phyloP scores from a whole-genome alignment of 2,888 invertebrate species.

The Idaea straminata region DNA sequence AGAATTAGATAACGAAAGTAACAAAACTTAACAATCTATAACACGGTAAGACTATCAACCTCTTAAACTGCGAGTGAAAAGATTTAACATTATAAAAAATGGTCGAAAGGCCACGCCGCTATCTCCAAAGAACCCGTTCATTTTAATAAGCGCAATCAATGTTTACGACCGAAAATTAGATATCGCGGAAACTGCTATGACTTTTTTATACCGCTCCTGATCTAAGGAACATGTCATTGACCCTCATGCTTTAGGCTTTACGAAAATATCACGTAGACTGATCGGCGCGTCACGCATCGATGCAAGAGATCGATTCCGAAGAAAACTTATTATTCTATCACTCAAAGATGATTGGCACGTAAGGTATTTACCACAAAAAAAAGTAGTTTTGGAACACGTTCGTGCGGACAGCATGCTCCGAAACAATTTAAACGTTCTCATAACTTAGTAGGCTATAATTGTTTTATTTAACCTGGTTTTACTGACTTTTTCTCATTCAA shows the following conservation, averaged over 20 bases:
- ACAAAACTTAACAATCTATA: constrained; percentile 6
- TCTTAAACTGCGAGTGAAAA: constrained; percentile 23
- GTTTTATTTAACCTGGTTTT: constrained; percentile 18
- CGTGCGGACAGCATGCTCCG: constrained; percentile 20
- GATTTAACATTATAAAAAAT: constrained; percentile 22
- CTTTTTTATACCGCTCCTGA: constrained; percentile 61
- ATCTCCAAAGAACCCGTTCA: constrained; percentile 30
- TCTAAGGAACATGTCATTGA: constrained; percentile 62
- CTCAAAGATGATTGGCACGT: constrained; percentile 35
- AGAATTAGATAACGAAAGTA: constrained; percentile 22
- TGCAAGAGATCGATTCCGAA: constrained; percentile 18
- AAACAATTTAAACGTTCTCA: constrained; percentile 12
- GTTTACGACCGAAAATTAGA: constrained; percentile 67
- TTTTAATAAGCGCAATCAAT: constrained; percentile 58
- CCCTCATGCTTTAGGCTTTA: constrained; percentile 49
- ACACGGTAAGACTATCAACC: constrained; percentile 6
- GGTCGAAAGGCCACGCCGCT: constrained; percentile 27
- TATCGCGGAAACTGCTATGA: constrained; percentile 53
- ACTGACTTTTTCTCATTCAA: constrained; percentile 19
- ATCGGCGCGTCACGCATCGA: constrained; percentile 56
- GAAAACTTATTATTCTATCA: constrained; percentile 39
- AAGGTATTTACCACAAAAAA: constrained; percentile 45
- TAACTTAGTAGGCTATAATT: constrained; percentile 13
- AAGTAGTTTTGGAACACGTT: constrained; percentile 38
- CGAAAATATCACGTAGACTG: constrained; percentile 57